phyloP scores from a whole-genome alignment of 2,888 invertebrate species.

The Sthenelais limicola region DNA sequence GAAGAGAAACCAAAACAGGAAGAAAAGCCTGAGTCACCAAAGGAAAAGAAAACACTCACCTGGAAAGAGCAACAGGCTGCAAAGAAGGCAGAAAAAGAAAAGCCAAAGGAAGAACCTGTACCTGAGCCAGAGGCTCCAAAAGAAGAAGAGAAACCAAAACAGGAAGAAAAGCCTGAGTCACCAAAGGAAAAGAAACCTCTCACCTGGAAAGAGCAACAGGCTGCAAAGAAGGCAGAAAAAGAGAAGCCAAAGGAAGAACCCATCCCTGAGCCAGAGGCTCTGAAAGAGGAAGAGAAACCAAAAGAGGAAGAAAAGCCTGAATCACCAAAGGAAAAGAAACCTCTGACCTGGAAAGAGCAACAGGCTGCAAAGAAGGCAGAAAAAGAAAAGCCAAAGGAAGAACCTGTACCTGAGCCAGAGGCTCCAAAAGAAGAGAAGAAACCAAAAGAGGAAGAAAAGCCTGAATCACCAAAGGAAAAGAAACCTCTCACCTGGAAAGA shows the following conservation, averaged over 20 bases:
- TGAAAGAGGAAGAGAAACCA: conserved; percentile 8
- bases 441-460: background rate
- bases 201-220: conserved; percentile 5
- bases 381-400: background rate
- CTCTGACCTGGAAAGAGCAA: background rate
- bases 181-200: background rate
- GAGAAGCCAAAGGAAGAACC: conserved; percentile 7
- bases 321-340: background rate
- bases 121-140: background rate
- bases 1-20: conserved; percentile 17
- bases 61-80: background rate
- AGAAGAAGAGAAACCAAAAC: conserved; percentile 20
- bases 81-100: conserved; percentile 1
- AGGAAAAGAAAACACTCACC: background rate
- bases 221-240: background rate
- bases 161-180: background rate
- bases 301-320: conserved; percentile 18
- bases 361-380: background rate
- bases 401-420: background rate
- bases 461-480: background rate
- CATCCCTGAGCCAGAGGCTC: background rate
- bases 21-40: background rate
- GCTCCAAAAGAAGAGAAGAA: conserved; percentile 4
- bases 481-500: background rate
- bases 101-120: background rate